Evolutionary conservation across 2,797 vertebrate genomes (phyloP).

Genomic region (Coreius guichenoti): DNA sequence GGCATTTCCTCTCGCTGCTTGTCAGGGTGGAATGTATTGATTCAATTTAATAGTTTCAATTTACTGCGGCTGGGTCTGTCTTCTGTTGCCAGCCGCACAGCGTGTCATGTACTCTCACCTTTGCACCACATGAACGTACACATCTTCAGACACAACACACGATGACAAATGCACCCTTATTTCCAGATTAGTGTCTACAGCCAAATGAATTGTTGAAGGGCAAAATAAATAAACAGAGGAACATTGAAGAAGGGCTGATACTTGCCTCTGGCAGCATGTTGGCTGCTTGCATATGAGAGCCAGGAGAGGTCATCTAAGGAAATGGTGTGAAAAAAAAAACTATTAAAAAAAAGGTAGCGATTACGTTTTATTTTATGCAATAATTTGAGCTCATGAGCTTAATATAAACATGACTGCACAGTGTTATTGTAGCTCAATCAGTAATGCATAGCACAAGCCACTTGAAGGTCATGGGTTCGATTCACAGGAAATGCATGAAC

Average conservation of each 20-base stretch:
- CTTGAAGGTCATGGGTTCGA: background rate
- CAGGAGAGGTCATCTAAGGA: constrained; percentile 43
- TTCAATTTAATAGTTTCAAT: constrained; percentile 64
- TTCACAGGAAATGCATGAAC: constrained; percentile 1
- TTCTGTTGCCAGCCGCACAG: constrained; percentile 54
- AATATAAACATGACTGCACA: background rate
- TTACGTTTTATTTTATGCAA: background rate
- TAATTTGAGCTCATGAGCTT: background rate
- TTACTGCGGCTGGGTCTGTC: constrained; percentile 47
- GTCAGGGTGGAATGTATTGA: constrained; percentile 60
- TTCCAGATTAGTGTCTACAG: constrained; percentile 37
- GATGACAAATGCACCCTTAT: constrained; percentile 40
- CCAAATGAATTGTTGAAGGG: constrained; percentile 51
- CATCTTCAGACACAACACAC: constrained; percentile 26
- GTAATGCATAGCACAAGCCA: background rate
- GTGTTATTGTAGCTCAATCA: background rate
- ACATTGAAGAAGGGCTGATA: constrained; percentile 40
- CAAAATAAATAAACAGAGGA: constrained; percentile 53
- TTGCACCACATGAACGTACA: constrained; percentile 26
- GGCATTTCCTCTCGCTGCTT: constrained; percentile 56
- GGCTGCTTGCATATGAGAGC: constrained; percentile 40
- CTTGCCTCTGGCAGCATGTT: constrained; percentile 36
- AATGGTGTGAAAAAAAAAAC: background rate
- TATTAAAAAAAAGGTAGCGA: background rate
- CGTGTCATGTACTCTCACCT: constrained; percentile 53